Conservation (phyloP, 2,797 vertebrate genomes). For the Rhynchotus rufescens region DNA sequence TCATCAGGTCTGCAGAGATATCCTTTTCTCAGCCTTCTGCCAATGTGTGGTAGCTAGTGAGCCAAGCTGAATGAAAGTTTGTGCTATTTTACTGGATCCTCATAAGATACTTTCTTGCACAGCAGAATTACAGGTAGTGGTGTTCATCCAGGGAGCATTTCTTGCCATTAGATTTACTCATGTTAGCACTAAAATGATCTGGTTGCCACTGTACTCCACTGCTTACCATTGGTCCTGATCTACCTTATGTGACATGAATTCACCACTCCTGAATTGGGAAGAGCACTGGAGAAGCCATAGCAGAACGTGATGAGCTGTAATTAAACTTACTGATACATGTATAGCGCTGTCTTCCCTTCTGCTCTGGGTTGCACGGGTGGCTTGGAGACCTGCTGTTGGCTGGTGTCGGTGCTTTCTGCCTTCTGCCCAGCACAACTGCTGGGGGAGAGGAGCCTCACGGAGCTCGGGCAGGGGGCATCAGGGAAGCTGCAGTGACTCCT, state of each 20-base stretch:
- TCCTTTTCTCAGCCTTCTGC: background rate
- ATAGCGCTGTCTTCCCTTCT: background rate
- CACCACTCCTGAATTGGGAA: background rate
- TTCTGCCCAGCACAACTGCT: background rate
- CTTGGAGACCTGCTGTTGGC: background rate
- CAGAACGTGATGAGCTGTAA: conserved; percentile 22
- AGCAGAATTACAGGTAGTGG: background rate
- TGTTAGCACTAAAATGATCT: background rate
- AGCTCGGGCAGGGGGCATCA: background rate
- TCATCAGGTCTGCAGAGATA: background rate
- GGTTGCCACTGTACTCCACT: background rate
- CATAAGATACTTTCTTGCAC: background rate
- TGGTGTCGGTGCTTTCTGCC: background rate
- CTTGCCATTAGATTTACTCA: conserved; percentile 1
- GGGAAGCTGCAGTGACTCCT: background rate
- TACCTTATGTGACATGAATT: background rate
- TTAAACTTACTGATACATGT: conserved; percentile 33
- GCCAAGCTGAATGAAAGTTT: background rate
- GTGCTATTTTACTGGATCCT: background rate
- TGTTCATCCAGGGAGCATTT: background rate
- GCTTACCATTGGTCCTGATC: background rate
- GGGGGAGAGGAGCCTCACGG: background rate
- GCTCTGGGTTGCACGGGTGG: background rate
- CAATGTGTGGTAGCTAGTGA: background rate
- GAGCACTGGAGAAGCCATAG: background rate